Evolutionary conservation across 2,888 invertebrate genomes (phyloP).

Genomic region (Campoplex capitator): DNA sequence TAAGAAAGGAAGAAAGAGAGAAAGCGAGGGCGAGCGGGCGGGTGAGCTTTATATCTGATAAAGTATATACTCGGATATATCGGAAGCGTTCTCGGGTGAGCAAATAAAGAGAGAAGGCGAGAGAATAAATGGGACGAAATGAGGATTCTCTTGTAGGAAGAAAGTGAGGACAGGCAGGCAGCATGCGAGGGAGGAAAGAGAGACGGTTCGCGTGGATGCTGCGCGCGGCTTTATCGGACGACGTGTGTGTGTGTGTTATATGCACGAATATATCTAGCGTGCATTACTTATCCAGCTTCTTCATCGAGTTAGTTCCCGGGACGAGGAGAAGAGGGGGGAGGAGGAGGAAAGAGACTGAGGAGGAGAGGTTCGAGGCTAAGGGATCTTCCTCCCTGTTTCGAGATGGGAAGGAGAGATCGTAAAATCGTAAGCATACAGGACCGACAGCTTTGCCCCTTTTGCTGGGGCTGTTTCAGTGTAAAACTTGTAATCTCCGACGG

Average conservation of each 20-base stretch:
- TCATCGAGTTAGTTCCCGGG: slow-evolving; percentile 49
- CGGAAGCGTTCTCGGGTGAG: slow-evolving; percentile 29
- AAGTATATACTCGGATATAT: slow-evolving; percentile 35
- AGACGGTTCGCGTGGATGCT: slow-evolving; percentile 8
- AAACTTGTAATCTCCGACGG: slow-evolving; percentile 52
- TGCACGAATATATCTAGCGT: slow-evolving; percentile 23
- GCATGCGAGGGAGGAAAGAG: background rate
- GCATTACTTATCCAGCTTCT: slow-evolving; percentile 53
- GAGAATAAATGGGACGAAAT: slow-evolving; percentile 58
- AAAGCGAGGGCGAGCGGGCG: background rate
- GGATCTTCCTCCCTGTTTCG: slow-evolving; percentile 8
- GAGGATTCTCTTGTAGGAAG: slow-evolving; percentile 35
- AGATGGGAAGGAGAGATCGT: slow-evolving; percentile 66
- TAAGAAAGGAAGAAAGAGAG: background rate
- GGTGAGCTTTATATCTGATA: slow-evolving; percentile 28
- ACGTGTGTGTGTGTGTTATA: slow-evolving; percentile 22
- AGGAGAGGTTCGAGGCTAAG: slow-evolving; percentile 9
- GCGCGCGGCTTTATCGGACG: slow-evolving; percentile 42
- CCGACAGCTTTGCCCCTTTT: slow-evolving; percentile 42
- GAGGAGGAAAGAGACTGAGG: slow-evolving; percentile 58
- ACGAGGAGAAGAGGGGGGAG: background rate
- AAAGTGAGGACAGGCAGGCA: background rate
- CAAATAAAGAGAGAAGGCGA: slow-evolving; percentile 44
- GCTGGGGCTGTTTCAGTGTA: slow-evolving; percentile 38
- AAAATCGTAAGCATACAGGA: slow-evolving; percentile 73